Percentiles rank a stretch among this genome's conserved stretches.
These are phyloP conservation scores for Panulirus ornatus DNA, from an alignment of 1,140 invertebrate genomes.

Conservation along the genomic window DNA sequence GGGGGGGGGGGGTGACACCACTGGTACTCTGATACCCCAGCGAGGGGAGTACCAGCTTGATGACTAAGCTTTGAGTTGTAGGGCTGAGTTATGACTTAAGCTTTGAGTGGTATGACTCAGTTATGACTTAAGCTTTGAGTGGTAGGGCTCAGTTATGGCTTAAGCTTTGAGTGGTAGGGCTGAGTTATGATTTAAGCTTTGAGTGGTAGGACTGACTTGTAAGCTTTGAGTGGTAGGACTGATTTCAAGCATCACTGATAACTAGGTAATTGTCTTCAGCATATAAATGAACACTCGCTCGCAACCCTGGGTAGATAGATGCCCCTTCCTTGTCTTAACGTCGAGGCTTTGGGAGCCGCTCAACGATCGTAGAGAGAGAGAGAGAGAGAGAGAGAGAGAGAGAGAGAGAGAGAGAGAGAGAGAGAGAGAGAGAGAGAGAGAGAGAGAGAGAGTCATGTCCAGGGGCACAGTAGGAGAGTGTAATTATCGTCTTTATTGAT, in stretches of 20 bases:
- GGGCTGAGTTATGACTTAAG: too few species aligned
- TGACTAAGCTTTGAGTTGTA: too few species aligned
- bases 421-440: not conserved
- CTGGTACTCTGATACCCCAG: too few species aligned
- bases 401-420: not conserved
- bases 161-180: too few species aligned
- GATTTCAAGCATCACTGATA: not conserved
- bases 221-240: not conserved
- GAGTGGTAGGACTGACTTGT: not conserved
- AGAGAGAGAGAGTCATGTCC: not conserved
- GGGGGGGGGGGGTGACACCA: too few species aligned
- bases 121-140: too few species aligned
- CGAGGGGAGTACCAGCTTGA: too few species aligned
- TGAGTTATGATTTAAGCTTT: not conserved
- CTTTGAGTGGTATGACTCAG: too few species aligned
- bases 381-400: not conserved
- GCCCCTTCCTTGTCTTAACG: not conserved
- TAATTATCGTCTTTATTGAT: too few species aligned
- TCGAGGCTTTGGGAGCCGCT: too few species aligned
- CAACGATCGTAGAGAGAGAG: not conserved
- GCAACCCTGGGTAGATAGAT: conserved; percentile 7
- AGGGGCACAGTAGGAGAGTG: not conserved
- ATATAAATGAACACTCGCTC: not conserved
- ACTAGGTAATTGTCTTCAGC: not conserved
- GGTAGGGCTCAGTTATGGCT: too few species aligned